Percentiles rank a stretch among this genome's conserved stretches.
phyloP scores from a whole-genome alignment of 2,113 vertebrate species.

The Myrmecobius fasciatus region DNA sequence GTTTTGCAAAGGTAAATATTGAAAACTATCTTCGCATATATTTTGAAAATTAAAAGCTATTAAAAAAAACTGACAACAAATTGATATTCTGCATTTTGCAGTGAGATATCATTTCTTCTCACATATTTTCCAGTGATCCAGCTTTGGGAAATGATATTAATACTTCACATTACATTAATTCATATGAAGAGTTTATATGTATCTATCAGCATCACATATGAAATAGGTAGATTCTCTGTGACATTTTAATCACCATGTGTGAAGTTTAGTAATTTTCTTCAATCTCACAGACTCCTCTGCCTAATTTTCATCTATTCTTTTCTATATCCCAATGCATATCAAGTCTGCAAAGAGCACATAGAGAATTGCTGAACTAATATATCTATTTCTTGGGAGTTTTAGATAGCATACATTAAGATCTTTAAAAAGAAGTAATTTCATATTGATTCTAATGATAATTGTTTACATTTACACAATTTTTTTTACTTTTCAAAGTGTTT shows the following conservation, averaged over 20 bases:
- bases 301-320: conserved; percentile 8
- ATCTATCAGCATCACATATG: too few species aligned
- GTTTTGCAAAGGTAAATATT: too few species aligned
- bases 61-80: not conserved
- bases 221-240: not conserved
- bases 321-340: not conserved
- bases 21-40: too few species aligned
- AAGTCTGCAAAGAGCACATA: not conserved
- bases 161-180: not conserved
- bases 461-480: not conserved
- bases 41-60: too few species aligned
- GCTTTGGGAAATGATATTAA: fast-evolving
- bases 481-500: not conserved
- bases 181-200: not conserved
- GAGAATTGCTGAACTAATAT: not conserved
- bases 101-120: not conserved
- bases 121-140: not conserved
- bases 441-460: not conserved
- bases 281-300: not conserved
- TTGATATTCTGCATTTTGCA: not conserved
- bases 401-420: not conserved
- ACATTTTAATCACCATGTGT: not conserved
- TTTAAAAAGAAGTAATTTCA: not conserved
- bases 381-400: not conserved
- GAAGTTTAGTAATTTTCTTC: not conserved